Evolutionary conservation across 2,797 vertebrate species (phyloP).

Genomic region (Manis pentadactyla): DNA sequence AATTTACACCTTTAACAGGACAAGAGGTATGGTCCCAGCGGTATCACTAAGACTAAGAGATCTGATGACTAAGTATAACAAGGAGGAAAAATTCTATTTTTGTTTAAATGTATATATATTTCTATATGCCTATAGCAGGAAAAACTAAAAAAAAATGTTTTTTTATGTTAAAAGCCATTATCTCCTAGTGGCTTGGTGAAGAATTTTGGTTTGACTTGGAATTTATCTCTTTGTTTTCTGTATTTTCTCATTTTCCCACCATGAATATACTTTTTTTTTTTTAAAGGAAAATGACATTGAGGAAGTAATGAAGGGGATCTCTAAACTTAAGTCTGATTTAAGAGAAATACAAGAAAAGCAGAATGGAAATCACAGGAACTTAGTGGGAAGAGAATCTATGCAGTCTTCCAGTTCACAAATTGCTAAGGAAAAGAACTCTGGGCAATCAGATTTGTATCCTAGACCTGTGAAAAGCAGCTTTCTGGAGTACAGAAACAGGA

Average conservation of each 20-base stretch:
- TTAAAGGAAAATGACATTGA: not conserved
- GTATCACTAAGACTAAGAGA: not conserved
- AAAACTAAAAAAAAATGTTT: not conserved
- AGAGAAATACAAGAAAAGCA: not conserved
- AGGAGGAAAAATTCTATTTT: not conserved
- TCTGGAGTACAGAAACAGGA: not conserved
- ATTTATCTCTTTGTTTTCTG: not conserved
- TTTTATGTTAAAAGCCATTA: slow-evolving; percentile 40
- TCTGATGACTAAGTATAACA: not conserved
- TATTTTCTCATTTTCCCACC: slow-evolving; percentile 44
- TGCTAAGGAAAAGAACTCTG: not conserved
- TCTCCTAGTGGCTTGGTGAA: not conserved
- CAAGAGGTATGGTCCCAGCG: not conserved
- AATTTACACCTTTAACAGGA: not conserved
- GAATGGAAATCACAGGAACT: not conserved
- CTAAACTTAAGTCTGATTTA: slow-evolving; percentile 3
- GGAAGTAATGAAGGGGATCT: not conserved
- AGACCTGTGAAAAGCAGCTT: not conserved
- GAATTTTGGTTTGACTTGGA: slow-evolving; percentile 29
- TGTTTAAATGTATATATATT: not conserved
- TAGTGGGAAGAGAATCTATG: not conserved
- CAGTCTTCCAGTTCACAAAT: not conserved
- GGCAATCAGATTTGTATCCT: not conserved
- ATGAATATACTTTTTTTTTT: not conserved
- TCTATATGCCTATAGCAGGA: not conserved